These are phyloP conservation scores for Dendropsophus ebraccatus DNA, from an alignment of 2,113 vertebrate species.

Conservation along the genomic window DNA sequence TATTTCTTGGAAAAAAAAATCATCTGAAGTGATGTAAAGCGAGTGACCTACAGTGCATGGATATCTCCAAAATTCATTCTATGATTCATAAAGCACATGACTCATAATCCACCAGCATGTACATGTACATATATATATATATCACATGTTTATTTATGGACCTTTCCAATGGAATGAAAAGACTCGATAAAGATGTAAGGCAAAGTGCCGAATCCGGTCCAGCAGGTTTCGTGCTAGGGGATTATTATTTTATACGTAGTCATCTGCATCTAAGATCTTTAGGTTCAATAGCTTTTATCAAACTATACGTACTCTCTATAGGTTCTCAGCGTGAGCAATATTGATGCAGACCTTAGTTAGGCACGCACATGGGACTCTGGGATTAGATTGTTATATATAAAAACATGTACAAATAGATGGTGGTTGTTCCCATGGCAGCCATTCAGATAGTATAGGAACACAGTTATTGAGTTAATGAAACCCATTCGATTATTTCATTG, in stretches of 20 bases:
- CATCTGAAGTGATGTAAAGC: not conserved
- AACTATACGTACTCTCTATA: not conserved
- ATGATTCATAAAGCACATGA: slow-evolving; percentile 15
- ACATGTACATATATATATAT: not conserved
- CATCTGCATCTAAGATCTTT: not conserved
- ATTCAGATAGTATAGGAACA: not conserved
- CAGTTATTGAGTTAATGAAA: not conserved
- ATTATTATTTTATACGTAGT: not conserved
- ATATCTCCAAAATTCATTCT: not conserved
- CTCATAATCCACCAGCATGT: not conserved
- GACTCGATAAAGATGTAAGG: not conserved
- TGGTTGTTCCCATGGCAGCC: not conserved
- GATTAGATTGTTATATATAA: too few species aligned
- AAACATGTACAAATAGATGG: not conserved
- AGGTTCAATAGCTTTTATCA: not conserved
- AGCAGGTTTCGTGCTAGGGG: not conserved
- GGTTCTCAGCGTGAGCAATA: not conserved
- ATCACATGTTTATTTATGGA: not conserved
- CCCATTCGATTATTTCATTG: too few species aligned
- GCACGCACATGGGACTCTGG: not conserved
- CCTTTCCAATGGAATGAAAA: not conserved
- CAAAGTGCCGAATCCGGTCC: not conserved
- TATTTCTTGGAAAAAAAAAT: not conserved
- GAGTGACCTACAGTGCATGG: not conserved
- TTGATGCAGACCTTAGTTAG: not conserved